These are phyloP conservation scores for Arctia plantaginis DNA, from an alignment of 2,888 invertebrate species.

Conservation along the genomic window DNA sequence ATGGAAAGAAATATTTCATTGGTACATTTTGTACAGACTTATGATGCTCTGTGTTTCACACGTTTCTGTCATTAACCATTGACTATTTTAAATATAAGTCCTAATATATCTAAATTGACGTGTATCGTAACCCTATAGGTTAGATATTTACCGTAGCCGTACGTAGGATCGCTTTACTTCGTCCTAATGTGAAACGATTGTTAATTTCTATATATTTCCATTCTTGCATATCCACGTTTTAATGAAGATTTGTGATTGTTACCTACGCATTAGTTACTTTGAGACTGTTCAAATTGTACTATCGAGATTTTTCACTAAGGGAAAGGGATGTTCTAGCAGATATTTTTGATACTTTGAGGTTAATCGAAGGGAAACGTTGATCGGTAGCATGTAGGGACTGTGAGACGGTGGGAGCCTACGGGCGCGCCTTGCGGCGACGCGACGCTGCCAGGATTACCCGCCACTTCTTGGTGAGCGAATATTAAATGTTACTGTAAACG, in stretches of 20 bases:
- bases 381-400: conserved; percentile 54
- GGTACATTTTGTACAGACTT: conserved; percentile 72
- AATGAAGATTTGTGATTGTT: conserved; percentile 82
- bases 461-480: conserved; percentile 76
- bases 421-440: conserved; percentile 35
- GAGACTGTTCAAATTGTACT: conserved; percentile 85
- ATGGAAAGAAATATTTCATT: conserved; percentile 49
- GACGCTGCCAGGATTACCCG: conserved; percentile 50
- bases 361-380: conserved; percentile 84
- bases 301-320: conserved; percentile 84
- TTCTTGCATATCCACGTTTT: conserved; percentile 83
- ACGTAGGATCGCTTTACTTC: conserved; percentile 78
- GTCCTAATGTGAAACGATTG: conserved; percentile 72
- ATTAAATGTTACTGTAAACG: conserved; percentile 84
- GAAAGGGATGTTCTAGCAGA: conserved; percentile 86
- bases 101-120: conserved; percentile 69
- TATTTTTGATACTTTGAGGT: conserved; percentile 86
- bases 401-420: conserved; percentile 24
- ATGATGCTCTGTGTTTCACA: conserved; percentile 66
- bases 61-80: conserved; percentile 65
- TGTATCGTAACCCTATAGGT: conserved; percentile 71
- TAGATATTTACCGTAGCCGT: conserved; percentile 73
- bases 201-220: conserved; percentile 74
- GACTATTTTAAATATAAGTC: conserved; percentile 68
- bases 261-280: conserved; percentile 85